phyloP scores from a whole-genome alignment of 2,888 invertebrate species.

The Tachystola acroxantha region DNA sequence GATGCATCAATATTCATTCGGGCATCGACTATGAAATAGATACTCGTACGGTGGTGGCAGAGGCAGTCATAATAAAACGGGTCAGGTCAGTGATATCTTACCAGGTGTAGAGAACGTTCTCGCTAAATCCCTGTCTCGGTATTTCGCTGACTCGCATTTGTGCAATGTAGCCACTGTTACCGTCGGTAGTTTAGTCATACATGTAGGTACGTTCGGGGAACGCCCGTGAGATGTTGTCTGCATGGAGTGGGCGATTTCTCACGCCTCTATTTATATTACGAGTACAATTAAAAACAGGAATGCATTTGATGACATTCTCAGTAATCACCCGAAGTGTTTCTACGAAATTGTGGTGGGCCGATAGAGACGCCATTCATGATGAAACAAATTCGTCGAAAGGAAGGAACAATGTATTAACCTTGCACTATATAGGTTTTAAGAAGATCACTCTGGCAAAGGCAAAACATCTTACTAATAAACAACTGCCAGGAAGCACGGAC shows the following conservation, averaged over 20 bases:
- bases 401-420: conserved; percentile 4
- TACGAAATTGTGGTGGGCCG: conserved; percentile 1
- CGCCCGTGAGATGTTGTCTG: conserved; percentile 36
- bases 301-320: conserved; percentile 35
- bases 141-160: background rate
- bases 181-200: no score
- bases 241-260: conserved; percentile 45
- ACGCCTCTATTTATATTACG: conserved; percentile 47
- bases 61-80: no score
- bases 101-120: background rate
- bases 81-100: conserved; percentile 1
- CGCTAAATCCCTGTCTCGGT: background rate
- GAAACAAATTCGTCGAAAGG: background rate
- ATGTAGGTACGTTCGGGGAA: conserved; percentile 22
- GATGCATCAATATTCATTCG: conserved; percentile 1
- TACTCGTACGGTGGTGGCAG: conserved; percentile 14
- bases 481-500: background rate
- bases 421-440: conserved; percentile 8
- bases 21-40: background rate
- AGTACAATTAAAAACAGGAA: conserved; percentile 36
- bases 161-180: background rate
- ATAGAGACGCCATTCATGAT: background rate
- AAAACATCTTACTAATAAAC: background rate
- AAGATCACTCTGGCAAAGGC: background rate
- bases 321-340: conserved; percentile 14